phyloP scores from a whole-genome alignment of 2,888 invertebrate genomes.

The Metalampra italica region DNA sequence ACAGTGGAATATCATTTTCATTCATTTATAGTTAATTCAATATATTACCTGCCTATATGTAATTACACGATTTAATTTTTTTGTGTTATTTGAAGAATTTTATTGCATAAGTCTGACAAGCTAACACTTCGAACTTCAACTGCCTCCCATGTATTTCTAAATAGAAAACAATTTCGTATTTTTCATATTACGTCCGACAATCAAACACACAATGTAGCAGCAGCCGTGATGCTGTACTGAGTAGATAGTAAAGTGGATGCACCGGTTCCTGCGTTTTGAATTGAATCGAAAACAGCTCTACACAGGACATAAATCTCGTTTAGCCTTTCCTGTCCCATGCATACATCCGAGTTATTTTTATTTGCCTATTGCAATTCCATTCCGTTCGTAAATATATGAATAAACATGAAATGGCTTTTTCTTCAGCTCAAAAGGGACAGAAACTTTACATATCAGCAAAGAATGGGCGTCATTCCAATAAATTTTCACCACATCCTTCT shows the following conservation, averaged over 20 bases:
- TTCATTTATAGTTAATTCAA: no score
- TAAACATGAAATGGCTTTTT: conserved; percentile 16
- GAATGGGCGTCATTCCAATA: conserved; percentile 45
- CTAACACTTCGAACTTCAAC: no score
- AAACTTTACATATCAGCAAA: conserved; percentile 17
- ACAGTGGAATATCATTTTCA: no score
- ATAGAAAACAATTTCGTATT: conserved; percentile 16
- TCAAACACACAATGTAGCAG: conserved; percentile 14
- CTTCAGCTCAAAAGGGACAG: conserved; percentile 8
- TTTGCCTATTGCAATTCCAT: conserved; percentile 11
- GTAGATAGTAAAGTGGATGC: conserved; percentile 12
- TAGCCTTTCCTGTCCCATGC: conserved; percentile 22
- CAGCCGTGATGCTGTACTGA: conserved; percentile 14
- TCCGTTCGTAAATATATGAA: conserved; percentile 8
- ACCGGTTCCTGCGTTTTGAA: conserved; percentile 31
- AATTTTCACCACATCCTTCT: conserved; percentile 43
- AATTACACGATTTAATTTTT: no score
- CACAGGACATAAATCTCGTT: conserved; percentile 30
- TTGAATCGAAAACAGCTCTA: conserved; percentile 32
- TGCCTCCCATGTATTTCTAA: not conserved
- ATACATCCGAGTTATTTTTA: conserved; percentile 9
- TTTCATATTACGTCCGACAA: conserved; percentile 20
- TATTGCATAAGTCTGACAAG: no score
- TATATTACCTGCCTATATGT: no score
- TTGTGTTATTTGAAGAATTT: no score